These are phyloP conservation scores for Dynastes maya DNA, from an alignment of 2,888 invertebrate species.

Conservation along the genomic window DNA sequence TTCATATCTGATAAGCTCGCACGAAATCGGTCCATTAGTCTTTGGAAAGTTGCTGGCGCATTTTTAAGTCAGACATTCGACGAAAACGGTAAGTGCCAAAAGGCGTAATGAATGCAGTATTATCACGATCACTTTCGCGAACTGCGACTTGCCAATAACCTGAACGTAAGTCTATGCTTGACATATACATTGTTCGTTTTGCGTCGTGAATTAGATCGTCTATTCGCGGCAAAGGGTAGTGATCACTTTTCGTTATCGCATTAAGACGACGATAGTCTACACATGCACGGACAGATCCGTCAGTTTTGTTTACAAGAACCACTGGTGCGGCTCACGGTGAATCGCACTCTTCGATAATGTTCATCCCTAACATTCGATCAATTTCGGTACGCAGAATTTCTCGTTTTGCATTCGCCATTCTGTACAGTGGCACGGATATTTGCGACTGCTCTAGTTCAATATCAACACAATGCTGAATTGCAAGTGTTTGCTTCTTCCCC, in stretches of 20 bases:
- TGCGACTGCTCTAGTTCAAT: conserved; percentile 53
- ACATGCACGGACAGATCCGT: conserved; percentile 61
- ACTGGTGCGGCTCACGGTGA: conserved; percentile 65
- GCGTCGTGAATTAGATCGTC: conserved; percentile 66
- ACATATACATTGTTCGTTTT: conserved; percentile 56
- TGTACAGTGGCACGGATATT: conserved; percentile 63
- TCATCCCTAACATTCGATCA: conserved; percentile 61
- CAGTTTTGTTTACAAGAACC: conserved; percentile 63
- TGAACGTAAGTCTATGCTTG: conserved; percentile 63
- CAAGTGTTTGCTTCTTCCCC: neutral
- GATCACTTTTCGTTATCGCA: conserved; percentile 55
- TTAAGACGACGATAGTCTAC: conserved; percentile 63
- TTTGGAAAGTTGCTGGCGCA: conserved; percentile 58
- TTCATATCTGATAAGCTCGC: conserved; percentile 39
- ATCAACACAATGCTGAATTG: neutral
- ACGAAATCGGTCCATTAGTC: conserved; percentile 55
- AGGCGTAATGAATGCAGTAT: conserved; percentile 55
- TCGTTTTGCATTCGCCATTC: conserved; percentile 60
- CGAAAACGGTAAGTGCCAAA: conserved; percentile 57
- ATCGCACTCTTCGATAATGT: conserved; percentile 65
- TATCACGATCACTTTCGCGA: conserved; percentile 64
- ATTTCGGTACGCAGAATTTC: conserved; percentile 59
- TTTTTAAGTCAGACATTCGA: conserved; percentile 58
- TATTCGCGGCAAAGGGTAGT: conserved; percentile 66
- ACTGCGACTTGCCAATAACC: conserved; percentile 65